Base-by-base conservation (phyloP, 2,888 invertebrate genomes). In the Tiphia femorata region DNA sequence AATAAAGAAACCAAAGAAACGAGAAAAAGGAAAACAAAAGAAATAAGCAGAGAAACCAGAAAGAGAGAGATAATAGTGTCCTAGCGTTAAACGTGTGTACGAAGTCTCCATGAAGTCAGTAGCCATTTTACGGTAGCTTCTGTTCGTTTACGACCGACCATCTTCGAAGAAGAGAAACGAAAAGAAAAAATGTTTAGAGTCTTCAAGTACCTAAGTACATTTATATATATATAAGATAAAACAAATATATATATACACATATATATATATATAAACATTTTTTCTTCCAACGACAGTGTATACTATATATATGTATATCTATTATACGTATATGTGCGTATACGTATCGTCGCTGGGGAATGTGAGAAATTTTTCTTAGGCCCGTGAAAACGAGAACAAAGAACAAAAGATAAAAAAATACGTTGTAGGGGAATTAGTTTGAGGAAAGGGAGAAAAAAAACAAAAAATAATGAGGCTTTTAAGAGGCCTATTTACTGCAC, bases 401-500 rank as follows among this genome's bases (percentile, higher is more conserved):
- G 16, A 14, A 30, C 14, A 30, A 30, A 30, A 6, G 6, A 12
- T n/a, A n/a, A n/a, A n/a, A n/a, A n/a, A n/a, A n/a, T n/a, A n/a
- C n/a, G n/a, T n/a, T n/a, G n/a, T n/a, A n/a, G n/a, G n/a, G n/a
- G n/a, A n/a, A n/a, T n/a, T n/a, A 29, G 12, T 2, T 2, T 4
- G 29, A 21, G 1, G 25, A 25, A 27, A 19, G 17, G 17, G 0
- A 35, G 21, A 43, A 37, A 37, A 43, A 17, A 30, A 33, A 40
- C n/a, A 10, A 23, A 41, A 7, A 43, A 25, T 4, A 63, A 64
- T 54, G 49, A 55, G 61, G 61, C 56, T 30, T 58, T 66, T 40
- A 48, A 54, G 38, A 58, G 70, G 70, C 70, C 69, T 70, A 70
- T 64, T 67, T 63, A 71, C 49, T 67, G 68, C 65, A 68, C 70